Evolutionary conservation across 2,113 vertebrate genomes (phyloP).

Genomic region (Leptosomus discolor): DNA sequence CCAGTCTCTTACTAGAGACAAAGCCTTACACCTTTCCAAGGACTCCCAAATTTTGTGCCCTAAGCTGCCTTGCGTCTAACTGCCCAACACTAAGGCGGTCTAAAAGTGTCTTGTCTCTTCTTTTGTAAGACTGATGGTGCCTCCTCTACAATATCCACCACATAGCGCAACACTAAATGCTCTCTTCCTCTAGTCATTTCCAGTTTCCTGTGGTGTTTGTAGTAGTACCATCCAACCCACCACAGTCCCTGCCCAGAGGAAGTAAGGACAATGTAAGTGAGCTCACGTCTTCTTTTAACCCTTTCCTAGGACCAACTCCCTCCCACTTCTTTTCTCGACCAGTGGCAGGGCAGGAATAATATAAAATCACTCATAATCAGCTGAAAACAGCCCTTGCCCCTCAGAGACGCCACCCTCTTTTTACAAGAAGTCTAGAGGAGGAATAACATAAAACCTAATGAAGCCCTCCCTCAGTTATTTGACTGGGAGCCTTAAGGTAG

Average conservation of each 20-base stretch:
- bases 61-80: neutral
- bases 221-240: neutral
- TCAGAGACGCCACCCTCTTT: neutral
- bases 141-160: neutral
- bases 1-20: neutral
- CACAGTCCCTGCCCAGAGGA: neutral
- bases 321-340: neutral
- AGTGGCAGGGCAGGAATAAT: neutral
- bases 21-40: neutral
- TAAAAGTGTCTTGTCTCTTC: neutral
- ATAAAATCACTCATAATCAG: neutral
- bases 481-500: neutral
- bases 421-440: neutral
- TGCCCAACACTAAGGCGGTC: neutral
- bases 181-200: neutral
- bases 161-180: neutral
- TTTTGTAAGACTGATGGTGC: neutral
- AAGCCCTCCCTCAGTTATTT: neutral
- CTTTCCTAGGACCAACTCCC: neutral
- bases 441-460: neutral
- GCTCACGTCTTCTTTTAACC: neutral
- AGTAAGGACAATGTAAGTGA: neutral
- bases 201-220: neutral
- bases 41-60: neutral
- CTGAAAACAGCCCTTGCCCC: neutral